Base-by-base conservation (phyloP, 2,113 vertebrate genomes). In the Abramis brama region DNA sequence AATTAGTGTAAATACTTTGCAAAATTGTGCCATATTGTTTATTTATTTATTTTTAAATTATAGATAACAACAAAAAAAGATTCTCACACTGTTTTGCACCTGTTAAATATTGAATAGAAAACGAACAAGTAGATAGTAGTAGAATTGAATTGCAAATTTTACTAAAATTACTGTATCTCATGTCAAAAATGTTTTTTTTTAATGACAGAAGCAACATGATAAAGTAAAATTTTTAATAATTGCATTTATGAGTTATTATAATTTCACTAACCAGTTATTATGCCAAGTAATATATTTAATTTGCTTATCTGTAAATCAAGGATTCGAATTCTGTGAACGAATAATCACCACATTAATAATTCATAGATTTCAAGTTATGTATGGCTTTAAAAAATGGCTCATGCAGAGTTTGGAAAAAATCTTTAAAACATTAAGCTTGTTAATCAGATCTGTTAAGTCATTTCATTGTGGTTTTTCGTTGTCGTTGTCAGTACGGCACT, bases 401-500 rank as follows among this genome's bases (percentile, higher is more conserved):
- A n/a, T n/a, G n/a, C 15, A 55, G 50, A 19, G 50, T 55, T 47
- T 47, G 11, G 11, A 13, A 13, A 12, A 47, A 52, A 52, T 27
- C 30, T 43, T 3, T 45, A 60, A n/a, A 52, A 13, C 11, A 43
- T 6, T 25, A 23, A 4, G 3, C 80, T 9, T 45, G 64, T 8
- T 57, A 57, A 57, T 57, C 19, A 23, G 7, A 57, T 21, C 19
- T 23, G 2, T 23, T 57, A 57, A 57, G 66, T 39, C 1, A 70
- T 23, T 11, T 5, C 7, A 39, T 10, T 39, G 33, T n/a, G 10
- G 10, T n/a, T 81, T 6, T 79, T 43, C 8, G 5, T 57, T 78
- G 36, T 77, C 23, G 27, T 90, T 87, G 84, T 27, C 82, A 99
- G 98, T 99, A 98, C 90, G 98, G 98, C 74, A 99, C 98, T 36